These are phyloP conservation scores for Myotis daubentonii DNA, from an alignment of 2,797 vertebrate genomes.

Conservation along the genomic window DNA sequence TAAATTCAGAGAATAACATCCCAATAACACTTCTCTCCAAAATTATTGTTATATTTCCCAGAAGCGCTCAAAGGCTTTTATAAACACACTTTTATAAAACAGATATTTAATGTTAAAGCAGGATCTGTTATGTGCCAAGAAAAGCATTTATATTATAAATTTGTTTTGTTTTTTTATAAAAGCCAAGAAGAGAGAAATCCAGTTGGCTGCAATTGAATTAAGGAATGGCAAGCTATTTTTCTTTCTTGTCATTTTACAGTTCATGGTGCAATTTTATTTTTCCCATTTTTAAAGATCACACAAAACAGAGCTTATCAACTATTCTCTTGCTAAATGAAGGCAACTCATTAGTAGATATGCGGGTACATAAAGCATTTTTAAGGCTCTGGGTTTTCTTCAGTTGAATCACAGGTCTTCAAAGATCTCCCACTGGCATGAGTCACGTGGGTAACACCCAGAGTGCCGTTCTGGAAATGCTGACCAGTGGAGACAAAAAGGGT, in stretches of 20 bases:
- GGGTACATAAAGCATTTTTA: neutral
- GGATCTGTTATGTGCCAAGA: conserved; percentile 15
- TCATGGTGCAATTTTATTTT: conserved; percentile 18
- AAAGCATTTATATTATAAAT: conserved; percentile 61
- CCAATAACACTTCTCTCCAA: conserved; percentile 61
- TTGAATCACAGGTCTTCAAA: neutral
- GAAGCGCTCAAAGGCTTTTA: conserved; percentile 55
- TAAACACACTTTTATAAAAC: conserved; percentile 47
- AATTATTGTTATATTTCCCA: conserved; percentile 49
- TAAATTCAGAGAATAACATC: conserved; percentile 60
- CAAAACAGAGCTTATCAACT: conserved; percentile 18
- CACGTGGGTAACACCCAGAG: neutral
- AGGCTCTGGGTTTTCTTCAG: neutral
- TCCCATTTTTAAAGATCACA: conserved; percentile 52
- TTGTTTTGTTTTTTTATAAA: conserved; percentile 52
- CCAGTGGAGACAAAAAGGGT: neutral
- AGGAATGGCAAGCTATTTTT: neutral
- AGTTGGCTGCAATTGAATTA: conserved; percentile 59
- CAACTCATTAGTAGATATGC: neutral
- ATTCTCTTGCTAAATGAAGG: conserved; percentile 43
- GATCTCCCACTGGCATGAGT: neutral
- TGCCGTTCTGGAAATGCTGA: neutral
- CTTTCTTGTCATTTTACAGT: conserved; percentile 48
- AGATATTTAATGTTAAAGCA: conserved; percentile 56
- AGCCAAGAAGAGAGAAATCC: conserved; percentile 44